Conservation (phyloP, 2,888 invertebrate species). For the Tetramorium bicarinatum region DNA sequence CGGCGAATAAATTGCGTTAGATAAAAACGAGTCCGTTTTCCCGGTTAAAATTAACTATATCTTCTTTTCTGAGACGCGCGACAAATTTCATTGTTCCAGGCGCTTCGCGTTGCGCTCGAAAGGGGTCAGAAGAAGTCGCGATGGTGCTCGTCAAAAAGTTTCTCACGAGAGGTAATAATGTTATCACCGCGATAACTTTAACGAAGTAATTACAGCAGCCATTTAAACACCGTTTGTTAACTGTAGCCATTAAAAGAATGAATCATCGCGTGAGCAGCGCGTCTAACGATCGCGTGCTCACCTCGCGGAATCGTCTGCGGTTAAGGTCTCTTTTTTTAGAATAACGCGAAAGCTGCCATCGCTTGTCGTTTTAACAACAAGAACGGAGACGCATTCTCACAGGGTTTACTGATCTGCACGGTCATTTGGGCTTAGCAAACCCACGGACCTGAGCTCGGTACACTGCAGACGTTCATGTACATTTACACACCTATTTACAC, state of each 20-base stretch:
- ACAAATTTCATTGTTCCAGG: conserved; percentile 10
- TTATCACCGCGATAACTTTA: conserved; percentile 48
- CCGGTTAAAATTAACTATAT: conserved; percentile 29
- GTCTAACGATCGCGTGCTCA: conserved; percentile 47
- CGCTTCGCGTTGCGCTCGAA: conserved; percentile 21
- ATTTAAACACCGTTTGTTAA: conserved; percentile 53
- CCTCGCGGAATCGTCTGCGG: conserved; percentile 16
- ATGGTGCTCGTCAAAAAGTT: conserved; percentile 38
- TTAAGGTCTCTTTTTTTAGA: conserved; percentile 22
- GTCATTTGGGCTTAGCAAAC: conserved; percentile 9
- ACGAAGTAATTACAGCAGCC: conserved; percentile 48
- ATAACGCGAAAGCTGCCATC: conserved; percentile 13
- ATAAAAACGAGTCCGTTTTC: conserved; percentile 16
- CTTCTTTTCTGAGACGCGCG: background rate
- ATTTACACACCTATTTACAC: background rate
- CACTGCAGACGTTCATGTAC: background rate
- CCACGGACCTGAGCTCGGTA: background rate
- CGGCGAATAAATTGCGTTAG: conserved; percentile 2
- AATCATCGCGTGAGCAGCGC: conserved; percentile 51
- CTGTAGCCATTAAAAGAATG: conserved; percentile 48
- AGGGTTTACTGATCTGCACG: background rate
- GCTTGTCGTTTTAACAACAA: conserved; percentile 22
- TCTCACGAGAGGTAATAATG: conserved; percentile 28
- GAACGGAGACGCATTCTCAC: background rate
- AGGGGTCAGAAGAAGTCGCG: conserved; percentile 25